These are phyloP conservation scores for Sinocyclocheilus grahami DNA, from an alignment of 2,113 vertebrate species.

Conservation along the genomic window DNA sequence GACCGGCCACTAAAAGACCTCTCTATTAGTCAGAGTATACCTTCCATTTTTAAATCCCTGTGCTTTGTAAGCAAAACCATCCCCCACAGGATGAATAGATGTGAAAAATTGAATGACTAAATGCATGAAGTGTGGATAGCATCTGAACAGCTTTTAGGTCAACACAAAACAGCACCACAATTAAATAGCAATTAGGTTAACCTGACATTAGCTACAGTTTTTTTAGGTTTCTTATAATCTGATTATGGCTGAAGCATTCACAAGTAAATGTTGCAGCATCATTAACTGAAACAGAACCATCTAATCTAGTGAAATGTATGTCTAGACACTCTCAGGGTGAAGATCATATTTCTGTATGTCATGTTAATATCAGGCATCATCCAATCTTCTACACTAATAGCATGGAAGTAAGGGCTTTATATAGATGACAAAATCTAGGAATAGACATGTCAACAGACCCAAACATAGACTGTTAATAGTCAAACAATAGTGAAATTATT, in stretches of 20 bases:
- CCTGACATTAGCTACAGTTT: too few relatives aligned
- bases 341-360: background rate
- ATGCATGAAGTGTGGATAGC: constrained; percentile 51
- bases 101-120: constrained; percentile 53
- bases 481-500: too few relatives aligned
- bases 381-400: too few relatives aligned
- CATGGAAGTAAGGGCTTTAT: too few relatives aligned
- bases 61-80: constrained; percentile 60
- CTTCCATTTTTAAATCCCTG: constrained; percentile 57
- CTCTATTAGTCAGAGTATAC: constrained; percentile 64
- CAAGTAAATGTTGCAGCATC: background rate
- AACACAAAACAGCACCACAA: background rate
- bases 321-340: background rate
- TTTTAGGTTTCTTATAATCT: background rate
- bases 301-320: background rate
- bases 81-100: constrained; percentile 59
- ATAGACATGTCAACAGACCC: too few relatives aligned
- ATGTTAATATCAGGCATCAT: too few relatives aligned
- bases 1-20: constrained; percentile 66
- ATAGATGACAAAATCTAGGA: too few relatives aligned
- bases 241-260: background rate
- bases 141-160: background rate
- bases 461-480: too few relatives aligned
- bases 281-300: background rate
- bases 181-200: background rate